phyloP scores from a whole-genome alignment of 2,797 vertebrate species.

The Bufotes viridis region DNA sequence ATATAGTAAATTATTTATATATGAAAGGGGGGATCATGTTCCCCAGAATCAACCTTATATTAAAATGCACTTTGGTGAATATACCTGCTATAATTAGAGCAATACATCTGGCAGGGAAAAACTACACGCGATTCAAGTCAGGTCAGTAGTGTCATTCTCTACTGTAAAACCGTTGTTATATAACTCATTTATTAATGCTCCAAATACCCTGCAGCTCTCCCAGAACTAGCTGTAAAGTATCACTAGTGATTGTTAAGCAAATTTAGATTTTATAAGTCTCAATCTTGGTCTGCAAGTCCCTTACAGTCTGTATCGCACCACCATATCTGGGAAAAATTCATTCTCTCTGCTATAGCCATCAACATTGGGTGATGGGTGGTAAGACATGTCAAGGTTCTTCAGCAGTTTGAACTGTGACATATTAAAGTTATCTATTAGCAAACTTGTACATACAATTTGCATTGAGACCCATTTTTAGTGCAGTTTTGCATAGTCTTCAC shows the following conservation, averaged over 20 bases:
- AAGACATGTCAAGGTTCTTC: neutral
- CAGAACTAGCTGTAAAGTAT: neutral
- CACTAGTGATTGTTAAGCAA: neutral
- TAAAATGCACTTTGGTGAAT: neutral
- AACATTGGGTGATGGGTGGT: neutral
- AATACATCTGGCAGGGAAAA: neutral
- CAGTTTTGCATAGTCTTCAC: slow-evolving; percentile 35
- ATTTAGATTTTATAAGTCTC: neutral
- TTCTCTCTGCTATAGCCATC: neutral
- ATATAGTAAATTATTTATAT: too few species aligned
- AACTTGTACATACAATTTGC: slow-evolving; percentile 32
- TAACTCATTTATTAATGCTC: slow-evolving; percentile 20
- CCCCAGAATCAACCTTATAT: neutral
- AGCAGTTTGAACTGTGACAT: neutral
- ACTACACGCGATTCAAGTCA: neutral
- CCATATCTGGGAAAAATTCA: neutral
- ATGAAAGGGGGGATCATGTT: neutral
- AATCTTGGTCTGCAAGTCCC: neutral
- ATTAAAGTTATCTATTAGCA: neutral
- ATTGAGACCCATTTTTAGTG: slow-evolving; percentile 8
- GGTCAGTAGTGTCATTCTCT: neutral
- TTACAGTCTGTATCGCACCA: neutral
- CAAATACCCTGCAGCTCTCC: neutral
- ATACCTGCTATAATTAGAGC: neutral
- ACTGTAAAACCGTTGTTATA: neutral